Evolutionary conservation across 2,113 vertebrate genomes (phyloP).

Genomic region (Orientallactaga bullata): DNA sequence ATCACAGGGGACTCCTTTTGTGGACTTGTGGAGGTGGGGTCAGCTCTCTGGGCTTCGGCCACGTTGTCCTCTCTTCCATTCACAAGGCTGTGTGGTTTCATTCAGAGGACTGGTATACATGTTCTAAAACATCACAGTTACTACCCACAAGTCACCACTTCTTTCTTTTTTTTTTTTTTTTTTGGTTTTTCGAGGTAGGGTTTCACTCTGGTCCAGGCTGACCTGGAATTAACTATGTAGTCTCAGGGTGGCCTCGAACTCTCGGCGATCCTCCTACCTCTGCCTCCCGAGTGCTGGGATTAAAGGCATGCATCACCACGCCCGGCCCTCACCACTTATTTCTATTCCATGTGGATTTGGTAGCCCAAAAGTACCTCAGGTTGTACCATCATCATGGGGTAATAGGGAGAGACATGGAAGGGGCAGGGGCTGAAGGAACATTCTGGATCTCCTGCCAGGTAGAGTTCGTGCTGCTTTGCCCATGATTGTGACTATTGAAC

Average conservation of each 20-base stretch:
- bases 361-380: neutral
- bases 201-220: too few relatives aligned
- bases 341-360: neutral
- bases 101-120: fast-evolving
- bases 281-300: too few relatives aligned
- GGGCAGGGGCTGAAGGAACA: neutral
- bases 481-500: neutral
- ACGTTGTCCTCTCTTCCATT: neutral
- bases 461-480: too few relatives aligned
- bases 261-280: too few relatives aligned
- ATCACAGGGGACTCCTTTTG: neutral
- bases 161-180: too few relatives aligned
- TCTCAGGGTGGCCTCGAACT: too few relatives aligned
- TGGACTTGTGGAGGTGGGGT: neutral
- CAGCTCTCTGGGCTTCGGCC: neutral
- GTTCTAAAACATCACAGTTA: neutral
- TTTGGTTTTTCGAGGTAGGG: too few relatives aligned
- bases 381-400: neutral
- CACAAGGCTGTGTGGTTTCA: neutral
- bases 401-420: fast-evolving
- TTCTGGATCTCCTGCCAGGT: neutral
- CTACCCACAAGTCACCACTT: neutral
- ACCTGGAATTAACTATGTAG: too few relatives aligned
- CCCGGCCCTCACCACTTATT: too few relatives aligned
- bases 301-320: too few relatives aligned